Conservation (phyloP, 2,113 vertebrate species). For the Cyphomyrus discorhynchus region DNA sequence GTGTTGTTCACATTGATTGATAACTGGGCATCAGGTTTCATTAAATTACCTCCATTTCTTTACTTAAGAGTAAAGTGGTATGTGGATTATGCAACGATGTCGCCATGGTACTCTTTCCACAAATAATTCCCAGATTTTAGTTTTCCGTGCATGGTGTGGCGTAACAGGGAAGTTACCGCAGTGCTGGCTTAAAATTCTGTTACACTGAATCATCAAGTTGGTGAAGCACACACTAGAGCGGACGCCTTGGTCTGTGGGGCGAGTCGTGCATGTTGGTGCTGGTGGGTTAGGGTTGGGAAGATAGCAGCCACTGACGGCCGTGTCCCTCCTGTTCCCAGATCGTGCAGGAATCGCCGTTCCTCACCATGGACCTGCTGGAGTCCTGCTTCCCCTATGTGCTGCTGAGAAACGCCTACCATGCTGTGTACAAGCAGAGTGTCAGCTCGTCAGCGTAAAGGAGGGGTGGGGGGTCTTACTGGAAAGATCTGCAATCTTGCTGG, state of each 20-base stretch:
- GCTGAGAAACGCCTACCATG: constrained; percentile 96
- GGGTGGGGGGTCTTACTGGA: constrained; percentile 21
- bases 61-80: neutral
- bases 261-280: neutral
- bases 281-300: neutral
- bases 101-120: neutral
- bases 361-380: constrained; percentile 98
- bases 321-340: constrained; percentile 62
- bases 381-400: constrained; percentile 97
- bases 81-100: neutral
- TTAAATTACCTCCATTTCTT: neutral
- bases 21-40: neutral
- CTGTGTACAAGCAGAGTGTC: constrained; percentile 97
- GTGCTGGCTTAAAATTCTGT: neutral
- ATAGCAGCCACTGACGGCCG: neutral
- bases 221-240: neutral
- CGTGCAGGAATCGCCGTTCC: constrained; percentile 96
- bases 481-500: constrained; percentile 15
- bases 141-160: neutral
- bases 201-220: neutral
- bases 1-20: neutral
- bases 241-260: neutral
- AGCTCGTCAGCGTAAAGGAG: constrained; percentile 75
- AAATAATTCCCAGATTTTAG: neutral
- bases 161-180: neutral